Conservation (phyloP, 2,888 invertebrate genomes). For the Autographa gamma region DNA sequence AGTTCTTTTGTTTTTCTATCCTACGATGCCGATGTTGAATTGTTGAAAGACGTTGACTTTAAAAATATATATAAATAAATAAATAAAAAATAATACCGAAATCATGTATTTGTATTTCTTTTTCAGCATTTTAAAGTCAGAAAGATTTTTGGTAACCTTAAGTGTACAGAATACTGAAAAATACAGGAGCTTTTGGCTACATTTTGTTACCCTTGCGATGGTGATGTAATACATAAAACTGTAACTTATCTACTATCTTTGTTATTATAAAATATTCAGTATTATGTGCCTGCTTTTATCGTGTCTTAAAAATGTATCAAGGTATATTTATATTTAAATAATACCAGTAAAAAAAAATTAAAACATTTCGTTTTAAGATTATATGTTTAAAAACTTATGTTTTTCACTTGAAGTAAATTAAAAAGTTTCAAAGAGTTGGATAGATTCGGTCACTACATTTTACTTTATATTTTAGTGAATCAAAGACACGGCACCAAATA, state of each 20-base stretch:
- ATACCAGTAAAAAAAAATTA: no score
- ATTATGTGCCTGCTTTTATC: no score
- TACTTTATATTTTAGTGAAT: slow-evolving; percentile 1
- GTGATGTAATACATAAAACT: no score
- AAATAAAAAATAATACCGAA: neutral
- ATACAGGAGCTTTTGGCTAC: no score
- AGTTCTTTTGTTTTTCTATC: slow-evolving; percentile 64
- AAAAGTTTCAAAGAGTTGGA: neutral
- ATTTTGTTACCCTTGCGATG: no score
- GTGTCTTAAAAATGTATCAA: no score
- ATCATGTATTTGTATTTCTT: neutral
- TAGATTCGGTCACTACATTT: neutral
- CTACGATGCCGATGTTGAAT: slow-evolving; percentile 34
- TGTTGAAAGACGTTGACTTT: slow-evolving; percentile 32
- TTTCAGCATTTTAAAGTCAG: neutral
- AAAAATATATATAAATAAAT: no score
- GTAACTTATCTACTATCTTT: no score
- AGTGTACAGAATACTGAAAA: no score
- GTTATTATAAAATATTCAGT: no score
- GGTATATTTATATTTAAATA: no score
- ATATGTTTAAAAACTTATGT: neutral
- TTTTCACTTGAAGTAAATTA: neutral
- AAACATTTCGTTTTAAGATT: no score
- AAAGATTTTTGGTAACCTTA: neutral
- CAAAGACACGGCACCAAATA: neutral